Evolutionary conservation across 2,888 invertebrate genomes (phyloP), one percentile per base, ranked within the genome.

Genomic region (Drosophila phalerata): DNA sequence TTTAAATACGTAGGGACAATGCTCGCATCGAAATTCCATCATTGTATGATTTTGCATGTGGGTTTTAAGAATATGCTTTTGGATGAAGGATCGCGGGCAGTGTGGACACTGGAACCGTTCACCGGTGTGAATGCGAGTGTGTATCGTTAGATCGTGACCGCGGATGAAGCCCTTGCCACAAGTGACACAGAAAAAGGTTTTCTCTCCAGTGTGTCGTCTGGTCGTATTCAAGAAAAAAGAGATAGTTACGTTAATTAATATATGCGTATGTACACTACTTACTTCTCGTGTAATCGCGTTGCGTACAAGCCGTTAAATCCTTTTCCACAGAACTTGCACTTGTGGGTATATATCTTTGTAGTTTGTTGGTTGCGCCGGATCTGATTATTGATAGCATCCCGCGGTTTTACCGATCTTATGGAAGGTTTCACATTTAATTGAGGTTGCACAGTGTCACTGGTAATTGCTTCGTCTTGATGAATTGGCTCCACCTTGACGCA

Each of bases 301-400:
- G 94, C 94, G 2, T 94, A 94, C 0, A 93, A 92, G 38, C 94
- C 88, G 0, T 93, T 93, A 81, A 94, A 94, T 60, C 90, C 94
- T 90, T 94, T 94, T 17, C 92, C 93, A 69, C 94, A 94, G 81
- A 91, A 94, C 88, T 93, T 93, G 77, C 94, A 94, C 78, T 94
- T 94, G 77, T 93, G 94, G 0, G 93, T 94, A 71, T 94, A 94
- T 73, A 94, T 94, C 0, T 93, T 94, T 19, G 93, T 91, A 84
- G 93, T 94, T 47, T 93, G 87, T 40, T 94, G 81, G 93, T 93
- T 93, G 71, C 94, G 94, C 19, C 93, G 93, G 13, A 93, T 92
- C 30, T 94, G 84, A 78, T 93, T 94, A 84, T 94, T 94, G 48
- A 93, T 93, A 30, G 93, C 87, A 37, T 93, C 13, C 4, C 4